A percentile compares a stretch with the other conserved stretches of the same genome.
phyloP scores from a whole-genome alignment of 2,113 vertebrate genomes.

The Azemiops feae region DNA sequence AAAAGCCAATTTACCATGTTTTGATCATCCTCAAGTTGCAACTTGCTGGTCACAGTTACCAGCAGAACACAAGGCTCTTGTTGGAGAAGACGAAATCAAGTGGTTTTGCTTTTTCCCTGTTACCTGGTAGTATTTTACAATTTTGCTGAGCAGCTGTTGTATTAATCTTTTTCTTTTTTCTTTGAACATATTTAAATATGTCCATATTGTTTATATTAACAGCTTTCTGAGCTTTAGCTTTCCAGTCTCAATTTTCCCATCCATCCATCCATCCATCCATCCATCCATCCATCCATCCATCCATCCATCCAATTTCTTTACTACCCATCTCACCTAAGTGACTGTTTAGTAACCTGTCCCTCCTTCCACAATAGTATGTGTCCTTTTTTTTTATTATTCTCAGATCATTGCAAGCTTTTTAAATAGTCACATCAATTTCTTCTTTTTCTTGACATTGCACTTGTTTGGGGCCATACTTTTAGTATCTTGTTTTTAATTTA shows the following conservation, averaged over 20 bases:
- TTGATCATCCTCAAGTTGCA: not conserved
- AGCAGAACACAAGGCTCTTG: not conserved
- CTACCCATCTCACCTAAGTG: not conserved
- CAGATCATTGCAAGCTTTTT: not conserved
- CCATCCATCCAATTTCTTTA: not conserved
- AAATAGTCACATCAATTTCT: not conserved
- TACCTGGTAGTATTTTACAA: not conserved
- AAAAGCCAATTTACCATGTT: not conserved
- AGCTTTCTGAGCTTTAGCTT: not conserved
- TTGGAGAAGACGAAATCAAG: not conserved
- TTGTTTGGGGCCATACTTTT: not conserved
- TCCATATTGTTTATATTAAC: not conserved
- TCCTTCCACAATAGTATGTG: not conserved
- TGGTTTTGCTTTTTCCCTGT: not conserved
- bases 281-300: no score
- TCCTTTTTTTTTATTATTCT: not conserved
- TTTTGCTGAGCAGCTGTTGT: not conserved
- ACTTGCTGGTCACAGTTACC: not conserved
- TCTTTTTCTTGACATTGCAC: not conserved
- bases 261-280: not conserved
- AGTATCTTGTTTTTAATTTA: not conserved
- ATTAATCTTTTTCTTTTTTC: not conserved
- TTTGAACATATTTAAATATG: not conserved
- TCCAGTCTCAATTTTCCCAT: not conserved
- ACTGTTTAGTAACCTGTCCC: not conserved